A percentile compares a stretch with the other conserved stretches of the same genome.
Conservation (phyloP, 2,888 invertebrate species). For the Epistrophe grossulariae region DNA sequence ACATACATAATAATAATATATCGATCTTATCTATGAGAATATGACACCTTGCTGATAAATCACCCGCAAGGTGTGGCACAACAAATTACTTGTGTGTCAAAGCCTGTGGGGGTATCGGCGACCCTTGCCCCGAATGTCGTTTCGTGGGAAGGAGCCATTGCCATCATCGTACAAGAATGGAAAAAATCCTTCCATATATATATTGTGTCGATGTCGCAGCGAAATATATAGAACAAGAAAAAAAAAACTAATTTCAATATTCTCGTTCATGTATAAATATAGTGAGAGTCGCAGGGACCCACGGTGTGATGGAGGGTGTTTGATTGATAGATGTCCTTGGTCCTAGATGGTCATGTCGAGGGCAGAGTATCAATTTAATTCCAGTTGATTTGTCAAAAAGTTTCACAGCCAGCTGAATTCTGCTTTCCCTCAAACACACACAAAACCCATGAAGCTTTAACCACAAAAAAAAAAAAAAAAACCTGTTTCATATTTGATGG, state of each 20-base stretch:
- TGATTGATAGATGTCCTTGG: slow-evolving; percentile 71
- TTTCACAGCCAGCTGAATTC: slow-evolving; percentile 40
- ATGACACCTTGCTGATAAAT: slow-evolving; percentile 70
- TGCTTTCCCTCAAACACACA: neutral
- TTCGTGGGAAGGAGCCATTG: slow-evolving; percentile 14
- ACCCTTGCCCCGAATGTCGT: slow-evolving; percentile 6
- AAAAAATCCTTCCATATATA: neutral
- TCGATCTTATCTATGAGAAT: slow-evolving; percentile 63
- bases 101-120: slow-evolving; percentile 20
- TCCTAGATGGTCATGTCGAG: slow-evolving; percentile 44
- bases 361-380: slow-evolving; percentile 60
- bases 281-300: neutral
- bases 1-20: slow-evolving; percentile 27
- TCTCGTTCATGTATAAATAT: neutral
- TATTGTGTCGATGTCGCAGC: slow-evolving; percentile 15
- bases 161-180: slow-evolving; percentile 2
- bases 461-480: neutral
- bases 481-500: slow-evolving; percentile 1
- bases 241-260: slow-evolving; percentile 35
- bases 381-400: slow-evolving; percentile 69
- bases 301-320: neutral
- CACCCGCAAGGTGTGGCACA: slow-evolving; percentile 64
- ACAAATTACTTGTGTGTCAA: slow-evolving; percentile 52
- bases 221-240: slow-evolving; percentile 23
- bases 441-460: neutral